Evolutionary conservation across 2,797 vertebrate genomes (phyloP).

Genomic region (Gouania willdenowi): DNA sequence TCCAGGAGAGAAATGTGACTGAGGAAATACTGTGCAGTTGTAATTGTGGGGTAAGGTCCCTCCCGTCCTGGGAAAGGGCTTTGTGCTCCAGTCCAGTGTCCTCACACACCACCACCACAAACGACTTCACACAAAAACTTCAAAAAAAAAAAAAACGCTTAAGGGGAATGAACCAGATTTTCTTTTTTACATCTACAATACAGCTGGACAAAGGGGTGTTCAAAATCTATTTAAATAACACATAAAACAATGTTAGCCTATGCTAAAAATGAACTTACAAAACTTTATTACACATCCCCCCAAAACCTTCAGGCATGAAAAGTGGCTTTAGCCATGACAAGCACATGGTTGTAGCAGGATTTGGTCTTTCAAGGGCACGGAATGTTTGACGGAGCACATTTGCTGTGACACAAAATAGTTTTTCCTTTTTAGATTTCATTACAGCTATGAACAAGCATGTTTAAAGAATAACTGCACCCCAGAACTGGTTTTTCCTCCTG

Average conservation of each 20-base stretch:
- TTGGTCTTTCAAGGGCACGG: constrained; percentile 10
- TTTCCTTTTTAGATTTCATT: no score
- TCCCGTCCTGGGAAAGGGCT: constrained; percentile 39
- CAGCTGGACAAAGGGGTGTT: no score
- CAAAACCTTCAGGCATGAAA: constrained; percentile 25
- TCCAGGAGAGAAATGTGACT: constrained; percentile 20
- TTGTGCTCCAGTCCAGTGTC: constrained; percentile 46
- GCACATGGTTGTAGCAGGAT: no score
- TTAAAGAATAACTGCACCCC: no score
- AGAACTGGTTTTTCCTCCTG: no score
- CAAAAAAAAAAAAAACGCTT: not conserved
- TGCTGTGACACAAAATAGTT: no score
- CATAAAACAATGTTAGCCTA: no score
- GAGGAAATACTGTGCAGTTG: constrained; percentile 46
- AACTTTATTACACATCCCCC: no score
- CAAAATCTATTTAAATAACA: no score
- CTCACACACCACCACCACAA: constrained; percentile 24
- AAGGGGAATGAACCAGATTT: not conserved
- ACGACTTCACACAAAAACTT: constrained; percentile 11
- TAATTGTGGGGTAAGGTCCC: constrained; percentile 55
- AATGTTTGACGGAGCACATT: constrained; percentile 42
- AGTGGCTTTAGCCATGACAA: constrained; percentile 33
- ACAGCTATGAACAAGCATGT: no score
- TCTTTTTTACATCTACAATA: not conserved
- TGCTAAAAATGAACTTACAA: no score